Base-by-base conservation (phyloP, 2,888 invertebrate species). In the Cacoxenus indagator region DNA sequence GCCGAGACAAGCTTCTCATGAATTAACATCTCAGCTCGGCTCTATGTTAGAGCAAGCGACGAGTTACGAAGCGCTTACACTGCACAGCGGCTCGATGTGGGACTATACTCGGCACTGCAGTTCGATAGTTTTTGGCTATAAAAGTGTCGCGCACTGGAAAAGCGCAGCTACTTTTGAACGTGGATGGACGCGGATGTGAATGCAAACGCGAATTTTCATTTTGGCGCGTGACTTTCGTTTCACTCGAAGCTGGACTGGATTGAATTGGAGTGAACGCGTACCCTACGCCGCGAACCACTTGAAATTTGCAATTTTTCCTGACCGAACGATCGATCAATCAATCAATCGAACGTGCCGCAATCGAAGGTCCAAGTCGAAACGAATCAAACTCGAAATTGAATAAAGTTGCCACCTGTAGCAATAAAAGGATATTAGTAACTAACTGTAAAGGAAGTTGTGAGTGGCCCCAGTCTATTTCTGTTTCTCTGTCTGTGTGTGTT, bases 131-230 rank as follows among this genome's bases (percentile, higher is more conserved):
- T 73, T 80, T 76, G 76, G 78, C 82, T 82, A 80, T 80, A 80
- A 78, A 82, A 82, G 80, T 81, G 75, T 73, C 70, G 62, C 74
- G 74, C 81, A 75, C 64, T 70, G 73, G 54, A 70, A 73, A 48
- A 70, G 70, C 45, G 66, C 81, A 71, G 69, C 72, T 76, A 76
- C 73, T 76, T 72, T 76, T 57, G 57, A 27, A 29, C n/a, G 57
- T 11, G 54, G 14, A 14, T 57, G 24, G 54, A 57, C 67, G 67
- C 68, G 59, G 37, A 57, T 57, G 57, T 19, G 29, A 57, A 57
- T 17, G 57, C 57, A 14, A 9, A 8, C 22, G 5, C 48, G 54
- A 24, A 14, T 6, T 54, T 54, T 22, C 24, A 54, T 24, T 24
- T 54, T 26, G 29, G 26, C 24, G 57, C 57, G 57, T 6, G 17